Evolutionary conservation across 2,113 vertebrate genomes (phyloP), one percentile per base, ranked within the genome.

Genomic region (Sorex fumeus): DNA sequence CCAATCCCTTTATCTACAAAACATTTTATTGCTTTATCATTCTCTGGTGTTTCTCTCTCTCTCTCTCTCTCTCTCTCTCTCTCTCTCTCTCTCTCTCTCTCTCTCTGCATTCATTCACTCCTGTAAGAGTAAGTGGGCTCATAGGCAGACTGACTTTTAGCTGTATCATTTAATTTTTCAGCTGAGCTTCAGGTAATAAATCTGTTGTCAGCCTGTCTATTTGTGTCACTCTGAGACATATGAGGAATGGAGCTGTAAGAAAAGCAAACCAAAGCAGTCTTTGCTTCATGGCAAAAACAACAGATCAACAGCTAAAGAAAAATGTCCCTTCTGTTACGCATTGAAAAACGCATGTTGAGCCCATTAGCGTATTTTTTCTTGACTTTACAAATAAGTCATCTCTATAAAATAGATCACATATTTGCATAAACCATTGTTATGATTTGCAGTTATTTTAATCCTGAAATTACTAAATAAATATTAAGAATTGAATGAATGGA

Each of bases 81-180:
- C 40, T 40, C 40, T 40, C 40, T 40, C 7, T 40, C 40, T 40
- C 40, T 40, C 40, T 40, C 40, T 40, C 40, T 40, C 40, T 40
- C 40, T 40, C 40, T 40, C 92, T 47, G 4, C 80, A 23, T 53
- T 72, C 12, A 53, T 13, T 92, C 3, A 36, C 6, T 95, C 84
- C 71, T 96, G 47, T 72, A 93, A 74, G 90, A 78, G 34, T 32
- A 87, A 84, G 66, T 2, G 2, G 40, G 11, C 36, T 18, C 47
- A 90, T 60, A 93, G 64, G 57, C 53, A 34, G 13, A 81, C 89
- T 88, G 80, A 87, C 60, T 94, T 77, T 93, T 80, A 91, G 53
- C 71, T 76, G 4, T 88, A 96, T 94, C 91, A 94, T 97, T 97
- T 96, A 97, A 96, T 97, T 97, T 97, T 97, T 97, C 94, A 96